Evolutionary conservation across 2,113 vertebrate genomes (phyloP).

Genomic region (Puma concolor): DNA sequence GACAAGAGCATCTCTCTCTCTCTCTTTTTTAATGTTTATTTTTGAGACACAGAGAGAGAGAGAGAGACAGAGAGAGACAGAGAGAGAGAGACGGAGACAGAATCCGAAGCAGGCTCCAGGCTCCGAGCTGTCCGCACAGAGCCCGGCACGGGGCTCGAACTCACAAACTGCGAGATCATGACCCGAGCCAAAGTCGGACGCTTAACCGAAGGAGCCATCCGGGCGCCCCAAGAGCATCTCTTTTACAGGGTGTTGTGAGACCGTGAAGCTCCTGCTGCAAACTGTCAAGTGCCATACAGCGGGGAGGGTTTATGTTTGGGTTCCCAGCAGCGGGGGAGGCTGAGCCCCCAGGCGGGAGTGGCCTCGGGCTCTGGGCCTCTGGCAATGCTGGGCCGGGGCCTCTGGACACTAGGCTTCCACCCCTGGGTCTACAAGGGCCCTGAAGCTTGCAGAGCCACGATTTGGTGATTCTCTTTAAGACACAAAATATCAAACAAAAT

Average conservation of each 20-base stretch:
- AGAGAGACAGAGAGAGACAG: too few relatives aligned
- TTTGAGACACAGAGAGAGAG: too few relatives aligned
- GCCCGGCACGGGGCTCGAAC: rapidly evolving
- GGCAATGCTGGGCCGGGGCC: background rate
- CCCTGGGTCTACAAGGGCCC: background rate
- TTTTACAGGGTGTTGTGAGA: background rate
- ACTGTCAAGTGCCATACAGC: rapidly evolving
- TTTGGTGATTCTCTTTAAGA: background rate
- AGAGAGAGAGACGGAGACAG: too few relatives aligned
- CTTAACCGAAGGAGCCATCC: too few relatives aligned
- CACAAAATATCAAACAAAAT: background rate
- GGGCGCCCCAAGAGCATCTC: rapidly evolving
- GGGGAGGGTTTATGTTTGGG: background rate
- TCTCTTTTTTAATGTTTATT: background rate
- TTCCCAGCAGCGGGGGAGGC: background rate
- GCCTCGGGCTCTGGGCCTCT: background rate
- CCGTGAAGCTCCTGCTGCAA: background rate
- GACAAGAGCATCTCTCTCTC: background rate
- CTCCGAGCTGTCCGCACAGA: too few relatives aligned
- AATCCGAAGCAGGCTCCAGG: too few relatives aligned
- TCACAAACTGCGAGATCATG: too few relatives aligned
- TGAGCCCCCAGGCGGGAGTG: too few relatives aligned
- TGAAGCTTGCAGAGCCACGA: background rate
- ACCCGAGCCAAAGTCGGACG: too few relatives aligned
- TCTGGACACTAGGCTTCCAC: background rate